These are phyloP conservation scores for Spialia ferax DNA, from an alignment of 2,888 invertebrate genomes.

Conservation along the genomic window DNA sequence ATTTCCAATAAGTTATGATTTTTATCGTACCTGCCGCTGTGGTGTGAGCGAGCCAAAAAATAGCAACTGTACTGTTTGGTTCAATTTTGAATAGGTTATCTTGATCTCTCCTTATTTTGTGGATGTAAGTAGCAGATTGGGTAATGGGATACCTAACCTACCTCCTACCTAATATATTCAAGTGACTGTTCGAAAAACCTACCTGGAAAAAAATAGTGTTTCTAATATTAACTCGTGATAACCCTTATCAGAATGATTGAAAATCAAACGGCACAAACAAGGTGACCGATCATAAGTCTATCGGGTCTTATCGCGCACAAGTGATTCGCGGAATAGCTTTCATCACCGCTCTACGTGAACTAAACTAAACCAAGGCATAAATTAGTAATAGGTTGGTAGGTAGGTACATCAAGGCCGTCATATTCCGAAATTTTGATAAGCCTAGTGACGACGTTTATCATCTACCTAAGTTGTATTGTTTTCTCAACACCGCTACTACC, in stretches of 20 bases:
- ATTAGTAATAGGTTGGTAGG: too few species aligned
- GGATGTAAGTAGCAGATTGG: too few species aligned
- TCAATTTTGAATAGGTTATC: too few species aligned
- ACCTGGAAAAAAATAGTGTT: slow-evolving; percentile 12
- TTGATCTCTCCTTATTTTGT: too few species aligned
- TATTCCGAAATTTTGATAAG: slow-evolving; percentile 27
- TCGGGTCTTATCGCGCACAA: slow-evolving; percentile 45
- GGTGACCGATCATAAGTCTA: slow-evolving; percentile 44
- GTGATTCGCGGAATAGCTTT: slow-evolving; percentile 44
- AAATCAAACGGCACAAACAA: slow-evolving; percentile 36
- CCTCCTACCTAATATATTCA: too few species aligned
- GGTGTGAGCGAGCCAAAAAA: too few species aligned
- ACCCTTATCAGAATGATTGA: slow-evolving; percentile 34
- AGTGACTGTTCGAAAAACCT: background rate
- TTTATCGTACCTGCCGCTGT: too few species aligned
- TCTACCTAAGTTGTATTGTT: background rate
- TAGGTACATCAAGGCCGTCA: slow-evolving; percentile 18
- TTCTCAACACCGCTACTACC: background rate
- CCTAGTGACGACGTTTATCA: slow-evolving; percentile 14
- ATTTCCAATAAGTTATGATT: too few species aligned
- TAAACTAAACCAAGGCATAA: slow-evolving; percentile 15
- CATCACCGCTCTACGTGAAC: slow-evolving; percentile 14
- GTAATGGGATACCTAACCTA: too few species aligned
- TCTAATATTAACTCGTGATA: slow-evolving; percentile 28
- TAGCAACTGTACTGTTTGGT: too few species aligned